These are phyloP conservation scores for Leucosticte australis DNA, from an alignment of 2,113 vertebrate genomes.

Conservation along the genomic window DNA sequence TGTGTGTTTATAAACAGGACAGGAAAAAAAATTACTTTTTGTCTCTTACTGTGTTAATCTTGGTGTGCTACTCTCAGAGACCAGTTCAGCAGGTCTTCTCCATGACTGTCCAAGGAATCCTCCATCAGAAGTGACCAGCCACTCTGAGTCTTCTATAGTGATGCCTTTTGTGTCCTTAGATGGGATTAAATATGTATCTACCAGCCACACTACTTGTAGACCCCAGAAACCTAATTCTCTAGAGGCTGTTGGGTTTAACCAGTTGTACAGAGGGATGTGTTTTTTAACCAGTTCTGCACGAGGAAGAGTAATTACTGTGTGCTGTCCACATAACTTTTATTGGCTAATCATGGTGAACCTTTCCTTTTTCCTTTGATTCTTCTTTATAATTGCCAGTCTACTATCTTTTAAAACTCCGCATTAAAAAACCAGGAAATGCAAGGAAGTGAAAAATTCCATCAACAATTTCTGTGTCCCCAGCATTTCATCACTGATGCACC, in stretches of 20 bases:
- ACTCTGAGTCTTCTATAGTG: background rate
- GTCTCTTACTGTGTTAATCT: background rate
- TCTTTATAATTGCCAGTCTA: background rate
- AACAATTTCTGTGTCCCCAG: background rate
- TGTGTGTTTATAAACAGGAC: background rate
- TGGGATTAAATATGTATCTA: background rate
- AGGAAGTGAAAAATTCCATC: background rate
- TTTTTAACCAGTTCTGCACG: background rate
- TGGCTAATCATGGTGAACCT: background rate
- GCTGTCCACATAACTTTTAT: background rate
- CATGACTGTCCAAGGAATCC: background rate
- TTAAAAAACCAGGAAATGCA: background rate
- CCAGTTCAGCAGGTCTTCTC: background rate
- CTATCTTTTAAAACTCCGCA: background rate
- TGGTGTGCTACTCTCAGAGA: background rate
- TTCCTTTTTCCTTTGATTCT: background rate
- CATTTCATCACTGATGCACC: background rate
- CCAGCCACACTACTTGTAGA: background rate
- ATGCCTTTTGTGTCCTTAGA: background rate
- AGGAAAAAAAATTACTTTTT: background rate
- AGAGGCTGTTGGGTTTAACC: background rate
- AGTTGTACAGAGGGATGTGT: background rate
- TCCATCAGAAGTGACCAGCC: background rate
- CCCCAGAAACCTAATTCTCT: background rate
- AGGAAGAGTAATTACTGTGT: background rate